Conservation (phyloP, 1,140 invertebrate genomes). For the Calephelis nemesis region DNA sequence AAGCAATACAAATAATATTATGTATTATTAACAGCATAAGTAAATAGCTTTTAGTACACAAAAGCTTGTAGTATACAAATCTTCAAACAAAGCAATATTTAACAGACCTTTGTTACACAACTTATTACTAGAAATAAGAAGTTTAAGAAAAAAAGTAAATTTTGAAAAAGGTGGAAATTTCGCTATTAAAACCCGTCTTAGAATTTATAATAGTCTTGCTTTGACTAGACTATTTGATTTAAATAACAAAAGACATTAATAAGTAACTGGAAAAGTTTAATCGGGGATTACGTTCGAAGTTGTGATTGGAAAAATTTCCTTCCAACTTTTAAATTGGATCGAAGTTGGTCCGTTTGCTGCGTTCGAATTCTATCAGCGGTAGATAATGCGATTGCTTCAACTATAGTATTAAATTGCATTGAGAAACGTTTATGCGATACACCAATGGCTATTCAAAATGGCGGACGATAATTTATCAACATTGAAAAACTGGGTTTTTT, state of each 20-base stretch:
- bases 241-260: constrained; percentile 26
- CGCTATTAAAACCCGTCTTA: no score
- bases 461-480: no score
- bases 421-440: constrained; percentile 48
- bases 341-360: constrained; percentile 54
- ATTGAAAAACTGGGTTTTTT: no score
- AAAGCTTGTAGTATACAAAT: no score
- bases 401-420: constrained; percentile 67
- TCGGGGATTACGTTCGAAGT: constrained; percentile 54
- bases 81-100: no score
- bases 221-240: not conserved
- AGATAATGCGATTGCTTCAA: constrained; percentile 62
- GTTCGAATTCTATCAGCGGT: constrained; percentile 27
- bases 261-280: constrained; percentile 49
- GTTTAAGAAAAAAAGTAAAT: no score
- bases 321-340: constrained; percentile 75
- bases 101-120: constrained; percentile 37
- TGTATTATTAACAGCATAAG: no score
- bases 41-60: no score
- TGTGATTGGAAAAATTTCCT: constrained; percentile 72
- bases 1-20: no score
- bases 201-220: no score
- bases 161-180: no score
- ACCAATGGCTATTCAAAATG: not conserved
- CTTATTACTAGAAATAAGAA: no score